Base-by-base conservation (phyloP, 2,113 vertebrate genomes). In the Meriones unguiculatus region DNA sequence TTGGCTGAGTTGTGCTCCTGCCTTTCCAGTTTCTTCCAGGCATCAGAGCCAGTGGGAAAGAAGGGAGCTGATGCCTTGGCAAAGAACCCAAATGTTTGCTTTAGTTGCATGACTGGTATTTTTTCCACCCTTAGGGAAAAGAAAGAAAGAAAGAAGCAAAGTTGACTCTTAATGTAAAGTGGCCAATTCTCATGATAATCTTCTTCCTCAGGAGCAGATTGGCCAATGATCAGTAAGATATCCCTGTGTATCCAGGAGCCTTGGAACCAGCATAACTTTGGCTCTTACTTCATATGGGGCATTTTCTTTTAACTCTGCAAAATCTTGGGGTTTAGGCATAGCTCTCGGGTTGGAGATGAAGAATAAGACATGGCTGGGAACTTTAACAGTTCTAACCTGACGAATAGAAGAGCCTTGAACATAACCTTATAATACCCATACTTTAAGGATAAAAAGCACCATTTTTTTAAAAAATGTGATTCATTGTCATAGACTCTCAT, bases 131-230 rank as follows among this genome's bases (percentile, higher is more conserved):
- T 64, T 8, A n/a, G 50, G 57, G 78, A 72, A 72, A 70, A 25
- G 32, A 5, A 69, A 70, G 6, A 2, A 87, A 88, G 80, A 93
- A 77, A 69, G 52, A 77, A 54, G 52, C 32, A 85, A 75, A 94
- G 67, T 6, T 18, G 64, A 95, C 87, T 64, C 69, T 57, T 64
- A 89, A 62, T 87, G 32, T 65, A 73, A 95, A 95, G 87, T 70
- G 41, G 14, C 22, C 84, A 35, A 22, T 75, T 87, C 67, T 90
- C 41, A n/a, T 6, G 7, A 25, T 78, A 70, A 82, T 5, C n/a
- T 28, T 7, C 8, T 81, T 85, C 11, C 25, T 64, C 89, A 87
- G 52, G 78, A 87, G 86, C 94, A 11, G 41, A 75, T 50, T 54
- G 77, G 65, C 15, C 89, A n/a, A 13, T 87, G 80, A 92, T 87